Evolutionary conservation across 2,888 invertebrate genomes (phyloP).

Genomic region (Portevinia maculata): DNA sequence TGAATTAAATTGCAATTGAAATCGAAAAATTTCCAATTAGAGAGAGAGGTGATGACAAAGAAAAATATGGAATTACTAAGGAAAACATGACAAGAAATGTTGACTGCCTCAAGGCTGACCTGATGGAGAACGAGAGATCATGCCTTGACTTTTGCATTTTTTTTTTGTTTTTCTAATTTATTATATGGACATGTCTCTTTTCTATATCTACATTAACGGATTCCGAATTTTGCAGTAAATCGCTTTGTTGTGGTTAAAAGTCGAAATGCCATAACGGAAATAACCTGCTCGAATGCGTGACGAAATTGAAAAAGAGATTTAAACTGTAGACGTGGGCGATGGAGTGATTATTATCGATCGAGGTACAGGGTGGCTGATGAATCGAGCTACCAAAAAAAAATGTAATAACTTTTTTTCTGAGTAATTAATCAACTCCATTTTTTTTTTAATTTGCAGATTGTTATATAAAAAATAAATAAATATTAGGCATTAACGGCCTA

Average conservation of each 20-base stretch:
- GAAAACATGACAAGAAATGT: conserved; percentile 67
- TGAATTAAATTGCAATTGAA: conserved; percentile 62
- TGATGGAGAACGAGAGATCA: too few relatives aligned
- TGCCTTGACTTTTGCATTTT: conserved; percentile 6
- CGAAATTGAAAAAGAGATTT: too few relatives aligned
- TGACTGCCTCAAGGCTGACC: conserved; percentile 61
- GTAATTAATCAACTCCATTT: too few relatives aligned
- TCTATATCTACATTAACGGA: conserved; percentile 18
- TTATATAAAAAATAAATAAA: too few relatives aligned
- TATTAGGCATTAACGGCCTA: too few relatives aligned
- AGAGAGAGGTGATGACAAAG: conserved; percentile 48
- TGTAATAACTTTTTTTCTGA: too few relatives aligned
- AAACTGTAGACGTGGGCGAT: too few relatives aligned
- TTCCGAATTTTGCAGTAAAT: not conserved
- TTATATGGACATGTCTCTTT: conserved; percentile 26
- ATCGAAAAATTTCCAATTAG: conserved; percentile 56
- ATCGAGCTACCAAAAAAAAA: too few relatives aligned
- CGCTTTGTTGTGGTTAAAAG: not conserved
- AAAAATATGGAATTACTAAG: conserved; percentile 65
- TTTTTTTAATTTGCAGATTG: too few relatives aligned
- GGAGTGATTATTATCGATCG: too few relatives aligned
- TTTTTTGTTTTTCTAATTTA: conserved; percentile 8
- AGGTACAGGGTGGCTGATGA: too few relatives aligned
- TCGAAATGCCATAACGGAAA: not conserved
- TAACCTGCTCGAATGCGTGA: not conserved